phyloP scores from a whole-genome alignment of 92 coral and sea anemone genomes.

The Epizoanthus scotinus region DNA sequence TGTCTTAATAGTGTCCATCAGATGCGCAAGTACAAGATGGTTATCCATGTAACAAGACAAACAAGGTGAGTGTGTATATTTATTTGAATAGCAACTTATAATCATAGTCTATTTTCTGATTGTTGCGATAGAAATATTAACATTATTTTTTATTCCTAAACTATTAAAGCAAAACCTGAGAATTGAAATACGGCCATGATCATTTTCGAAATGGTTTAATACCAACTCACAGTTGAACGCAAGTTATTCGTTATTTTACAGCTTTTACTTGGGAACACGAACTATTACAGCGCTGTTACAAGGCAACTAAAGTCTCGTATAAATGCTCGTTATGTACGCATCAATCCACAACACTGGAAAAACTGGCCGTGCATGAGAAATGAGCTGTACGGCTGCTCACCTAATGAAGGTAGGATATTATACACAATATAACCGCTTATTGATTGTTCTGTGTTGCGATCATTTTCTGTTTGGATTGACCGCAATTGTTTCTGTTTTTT shows the following conservation, averaged over 20 bases:
- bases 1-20: conserved; percentile 59
- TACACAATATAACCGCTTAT: too few relatives aligned
- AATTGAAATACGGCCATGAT: too few relatives aligned
- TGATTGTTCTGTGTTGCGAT: too few relatives aligned
- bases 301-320: conserved; percentile 50
- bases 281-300: conserved; percentile 46
- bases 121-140: too few relatives aligned
- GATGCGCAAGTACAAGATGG: conserved; percentile 58
- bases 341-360: conserved; percentile 77
- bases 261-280: conserved; percentile 67
- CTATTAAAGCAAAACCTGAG: too few relatives aligned
- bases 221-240: neutral
- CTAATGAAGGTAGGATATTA: conserved; percentile 70
- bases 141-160: too few relatives aligned
- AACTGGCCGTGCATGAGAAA: conserved; percentile 71
- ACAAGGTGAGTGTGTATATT: conserved; percentile 41
- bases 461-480: too few relatives aligned
- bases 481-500: too few relatives aligned
- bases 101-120: too few relatives aligned
- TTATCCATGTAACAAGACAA: conserved; percentile 63
- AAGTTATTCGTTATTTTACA: neutral
- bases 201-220: too few relatives aligned
- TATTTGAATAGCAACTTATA: too few relatives aligned
- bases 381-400: conserved; percentile 65
- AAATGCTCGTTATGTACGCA: conserved; percentile 64